A percentile compares a stretch with the other conserved stretches of the same genome.
phyloP scores from a whole-genome alignment of 2,113 vertebrate species.

The Phrynocephalus versicolor region DNA sequence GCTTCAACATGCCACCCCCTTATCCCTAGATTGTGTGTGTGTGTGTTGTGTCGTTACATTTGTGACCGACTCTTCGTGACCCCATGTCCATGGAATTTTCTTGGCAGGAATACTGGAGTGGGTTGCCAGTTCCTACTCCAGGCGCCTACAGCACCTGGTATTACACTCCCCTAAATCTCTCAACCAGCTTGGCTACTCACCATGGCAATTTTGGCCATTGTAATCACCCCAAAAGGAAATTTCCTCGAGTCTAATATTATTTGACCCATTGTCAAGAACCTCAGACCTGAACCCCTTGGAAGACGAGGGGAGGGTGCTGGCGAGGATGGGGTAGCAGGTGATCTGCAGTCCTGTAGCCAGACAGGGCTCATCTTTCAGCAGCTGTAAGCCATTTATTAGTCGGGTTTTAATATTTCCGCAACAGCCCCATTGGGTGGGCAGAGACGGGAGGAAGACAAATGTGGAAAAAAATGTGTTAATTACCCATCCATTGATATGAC shows the following conservation, averaged over 20 bases:
- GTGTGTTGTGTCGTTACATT: no score
- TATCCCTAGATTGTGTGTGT: no score
- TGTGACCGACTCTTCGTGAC: no score
- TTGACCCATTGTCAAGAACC: accelerated
- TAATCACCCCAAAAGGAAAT: not conserved
- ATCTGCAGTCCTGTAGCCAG: slow-evolving; percentile 43
- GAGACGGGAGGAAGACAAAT: slow-evolving; percentile 46
- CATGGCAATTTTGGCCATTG: no score
- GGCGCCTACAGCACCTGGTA: no score
- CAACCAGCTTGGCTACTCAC: no score
- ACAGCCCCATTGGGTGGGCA: not conserved
- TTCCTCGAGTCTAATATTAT: not conserved
- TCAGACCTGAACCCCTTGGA: not conserved
- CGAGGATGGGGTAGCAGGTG: not conserved
- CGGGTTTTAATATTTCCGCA: slow-evolving; percentile 19
- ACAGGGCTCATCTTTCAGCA: slow-evolving; percentile 56
- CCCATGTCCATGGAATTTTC: no score
- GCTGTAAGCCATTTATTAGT: slow-evolving; percentile 64
- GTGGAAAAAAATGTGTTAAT: slow-evolving; percentile 29
- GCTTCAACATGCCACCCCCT: no score
- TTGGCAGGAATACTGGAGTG: no score
- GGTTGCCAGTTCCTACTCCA: no score
- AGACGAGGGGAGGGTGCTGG: slow-evolving; percentile 15
- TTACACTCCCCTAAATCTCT: no score
- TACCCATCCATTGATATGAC: slow-evolving; percentile 54